Evolutionary conservation across 1,140 invertebrate species (phyloP).

Genomic region (Kradibia gibbosae): DNA sequence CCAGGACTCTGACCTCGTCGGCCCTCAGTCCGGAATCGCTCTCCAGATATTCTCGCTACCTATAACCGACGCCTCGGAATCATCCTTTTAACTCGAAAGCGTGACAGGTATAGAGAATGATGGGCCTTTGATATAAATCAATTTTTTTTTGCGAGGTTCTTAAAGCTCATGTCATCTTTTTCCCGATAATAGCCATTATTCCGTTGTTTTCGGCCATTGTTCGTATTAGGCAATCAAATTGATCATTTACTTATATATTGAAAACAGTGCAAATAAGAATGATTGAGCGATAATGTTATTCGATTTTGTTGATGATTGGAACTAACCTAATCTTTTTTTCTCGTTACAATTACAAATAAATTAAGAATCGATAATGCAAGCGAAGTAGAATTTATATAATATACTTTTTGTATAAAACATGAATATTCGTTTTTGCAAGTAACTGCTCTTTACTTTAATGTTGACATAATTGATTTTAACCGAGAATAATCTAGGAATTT

Average conservation of each 20-base stretch:
- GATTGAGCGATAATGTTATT: background rate
- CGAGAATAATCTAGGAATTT: too few relatives aligned
- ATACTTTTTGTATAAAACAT: too few relatives aligned
- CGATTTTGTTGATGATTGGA: too few relatives aligned
- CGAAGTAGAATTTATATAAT: too few relatives aligned
- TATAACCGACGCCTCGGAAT: constrained; percentile 25
- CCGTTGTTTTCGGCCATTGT: background rate
- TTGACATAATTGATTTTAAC: too few relatives aligned
- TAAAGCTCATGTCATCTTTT: background rate
- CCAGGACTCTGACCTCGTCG: constrained; percentile 42
- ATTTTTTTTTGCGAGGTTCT: constrained; percentile 23
- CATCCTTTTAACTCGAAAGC: constrained; percentile 20
- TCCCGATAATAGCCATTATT: background rate
- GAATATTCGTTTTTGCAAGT: too few relatives aligned
- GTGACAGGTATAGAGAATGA: constrained; percentile 44
- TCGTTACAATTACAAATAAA: too few relatives aligned
- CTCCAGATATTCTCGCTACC: constrained; percentile 41
- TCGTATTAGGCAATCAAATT: background rate
- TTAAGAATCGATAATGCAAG: too few relatives aligned
- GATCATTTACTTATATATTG: background rate
- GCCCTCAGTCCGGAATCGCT: background rate
- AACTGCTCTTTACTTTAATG: too few relatives aligned
- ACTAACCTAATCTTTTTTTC: too few relatives aligned
- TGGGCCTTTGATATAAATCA: constrained; percentile 43
- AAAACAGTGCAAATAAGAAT: background rate